Conservation (phyloP, 2,797 vertebrate species). For the Hoplostethus atlanticus region DNA sequence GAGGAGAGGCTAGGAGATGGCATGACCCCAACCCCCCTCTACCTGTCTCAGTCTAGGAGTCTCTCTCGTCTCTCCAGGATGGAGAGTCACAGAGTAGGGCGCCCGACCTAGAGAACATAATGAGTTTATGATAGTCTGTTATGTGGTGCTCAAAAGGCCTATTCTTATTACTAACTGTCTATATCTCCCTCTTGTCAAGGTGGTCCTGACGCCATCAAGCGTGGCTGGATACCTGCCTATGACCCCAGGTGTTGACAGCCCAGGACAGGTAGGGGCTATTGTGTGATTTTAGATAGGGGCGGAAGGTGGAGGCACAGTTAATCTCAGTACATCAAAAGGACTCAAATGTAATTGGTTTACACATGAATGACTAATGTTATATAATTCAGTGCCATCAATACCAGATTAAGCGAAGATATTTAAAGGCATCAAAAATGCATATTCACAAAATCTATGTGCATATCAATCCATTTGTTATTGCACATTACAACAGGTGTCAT, state of each 20-base stretch:
- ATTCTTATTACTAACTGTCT: not conserved
- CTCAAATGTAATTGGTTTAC: not conserved
- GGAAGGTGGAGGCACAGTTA: not conserved
- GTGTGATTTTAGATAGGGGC: not conserved
- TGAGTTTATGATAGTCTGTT: not conserved
- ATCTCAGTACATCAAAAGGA: not conserved
- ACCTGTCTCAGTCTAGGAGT: slow-evolving; percentile 75
- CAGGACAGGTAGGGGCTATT: slow-evolving; percentile 81
- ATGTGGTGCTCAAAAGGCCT: not conserved
- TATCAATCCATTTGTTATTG: not conserved
- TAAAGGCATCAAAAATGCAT: not conserved
- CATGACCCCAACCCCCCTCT: slow-evolving; percentile 59
- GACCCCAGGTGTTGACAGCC: slow-evolving; percentile 86
- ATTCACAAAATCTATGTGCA: not conserved
- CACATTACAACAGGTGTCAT: not conserved
- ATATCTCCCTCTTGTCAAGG: slow-evolving; percentile 55
- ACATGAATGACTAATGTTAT: not conserved
- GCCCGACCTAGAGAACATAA: not conserved
- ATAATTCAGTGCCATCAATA: not conserved
- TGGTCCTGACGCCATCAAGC: slow-evolving; percentile 57
- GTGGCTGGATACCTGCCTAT: slow-evolving; percentile 93
- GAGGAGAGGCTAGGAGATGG: slow-evolving; percentile 57
- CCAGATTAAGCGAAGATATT: not conserved
- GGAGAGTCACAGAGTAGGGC: slow-evolving; percentile 77
- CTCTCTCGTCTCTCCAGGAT: slow-evolving; percentile 73